Evolutionary conservation across 2,888 invertebrate genomes (phyloP), one percentile per base, ranked within the genome.

Genomic region (Empis stercorea): DNA sequence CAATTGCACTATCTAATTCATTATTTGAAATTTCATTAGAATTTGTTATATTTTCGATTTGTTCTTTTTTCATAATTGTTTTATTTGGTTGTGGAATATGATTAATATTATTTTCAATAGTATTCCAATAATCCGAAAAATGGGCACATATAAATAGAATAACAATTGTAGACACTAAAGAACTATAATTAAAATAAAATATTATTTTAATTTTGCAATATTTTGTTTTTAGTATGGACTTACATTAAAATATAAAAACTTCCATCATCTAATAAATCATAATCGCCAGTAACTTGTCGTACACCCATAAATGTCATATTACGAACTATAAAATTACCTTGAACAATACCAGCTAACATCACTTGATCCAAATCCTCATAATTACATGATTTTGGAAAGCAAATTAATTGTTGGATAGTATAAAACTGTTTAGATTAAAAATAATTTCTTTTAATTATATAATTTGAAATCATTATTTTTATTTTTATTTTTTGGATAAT

Each of bases 241-340:
- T 52, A 63, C 61, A 59, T 51, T 37, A 62, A 48, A 30, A 60
- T 55, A 48, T 59, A 61, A 44, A 60, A 60, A 42, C 58, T 56
- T 2, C 53, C 52, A 50, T 63, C 62, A 10, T 61, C 54, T 20
- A 57, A 51, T 32, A 59, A 44, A 23, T 55, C 54, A 47, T 61
- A 63, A n/a, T 48, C 54, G 23, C 57, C 57, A 1, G 46, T 51
- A 1, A 63, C 49, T 16, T 57, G 51, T 10, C 60, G 54, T 38
- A 61, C 57, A n/a, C 55, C 50, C 3, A 58, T 40, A 14, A 59
- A 56, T 2, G 59, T 58, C n/a, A 54, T 56, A 52, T 61, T 60
- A 23, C 54, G 53, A 2, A 62, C 56, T 13, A 62, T 55, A 4
- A 57, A 51, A 50, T 61, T 60, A 30, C 55, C 57, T 50, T 57